Conservation (phyloP, 2,888 invertebrate genomes). For the Dicroscelio sp. region DNA sequence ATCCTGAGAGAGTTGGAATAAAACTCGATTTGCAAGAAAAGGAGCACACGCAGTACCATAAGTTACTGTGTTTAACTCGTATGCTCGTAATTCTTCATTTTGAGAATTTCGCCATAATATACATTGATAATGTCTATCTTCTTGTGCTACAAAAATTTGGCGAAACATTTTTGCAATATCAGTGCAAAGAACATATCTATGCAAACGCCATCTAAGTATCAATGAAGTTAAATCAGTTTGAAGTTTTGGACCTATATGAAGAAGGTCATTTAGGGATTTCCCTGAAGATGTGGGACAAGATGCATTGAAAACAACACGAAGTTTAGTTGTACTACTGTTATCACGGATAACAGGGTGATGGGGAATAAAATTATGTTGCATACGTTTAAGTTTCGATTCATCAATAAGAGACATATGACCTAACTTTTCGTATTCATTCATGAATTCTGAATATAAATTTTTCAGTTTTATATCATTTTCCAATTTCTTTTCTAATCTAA, state of each 20-base stretch:
- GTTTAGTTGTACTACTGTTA: not conserved
- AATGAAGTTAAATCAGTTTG: not conserved
- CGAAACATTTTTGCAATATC: constrained; percentile 56
- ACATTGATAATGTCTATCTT: constrained; percentile 19
- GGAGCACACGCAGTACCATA: constrained; percentile 38
- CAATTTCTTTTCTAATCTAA: too few relatives aligned
- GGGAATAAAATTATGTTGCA: too few relatives aligned
- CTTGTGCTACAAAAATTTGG: too few relatives aligned
- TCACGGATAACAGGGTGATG: not conserved
- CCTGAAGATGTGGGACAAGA: not conserved
- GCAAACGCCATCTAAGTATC: constrained; percentile 16
- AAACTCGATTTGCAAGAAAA: constrained; percentile 14
- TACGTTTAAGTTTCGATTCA: too few relatives aligned
- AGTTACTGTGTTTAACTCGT: constrained; percentile 40
- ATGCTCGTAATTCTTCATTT: too few relatives aligned
- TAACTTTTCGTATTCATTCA: too few relatives aligned
- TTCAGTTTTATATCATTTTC: too few relatives aligned
- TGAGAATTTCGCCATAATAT: constrained; percentile 44
- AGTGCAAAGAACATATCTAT: constrained; percentile 8
- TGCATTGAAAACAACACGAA: not conserved
- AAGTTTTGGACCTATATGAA: not conserved
- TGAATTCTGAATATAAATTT: too few relatives aligned
- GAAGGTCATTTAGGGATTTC: not conserved
- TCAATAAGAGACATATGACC: too few relatives aligned
- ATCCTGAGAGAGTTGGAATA: constrained; percentile 36